Evolutionary conservation across 2,888 invertebrate species (phyloP), one percentile per base, ranked within the genome.

Genomic region (Trissolcus japonicus): DNA sequence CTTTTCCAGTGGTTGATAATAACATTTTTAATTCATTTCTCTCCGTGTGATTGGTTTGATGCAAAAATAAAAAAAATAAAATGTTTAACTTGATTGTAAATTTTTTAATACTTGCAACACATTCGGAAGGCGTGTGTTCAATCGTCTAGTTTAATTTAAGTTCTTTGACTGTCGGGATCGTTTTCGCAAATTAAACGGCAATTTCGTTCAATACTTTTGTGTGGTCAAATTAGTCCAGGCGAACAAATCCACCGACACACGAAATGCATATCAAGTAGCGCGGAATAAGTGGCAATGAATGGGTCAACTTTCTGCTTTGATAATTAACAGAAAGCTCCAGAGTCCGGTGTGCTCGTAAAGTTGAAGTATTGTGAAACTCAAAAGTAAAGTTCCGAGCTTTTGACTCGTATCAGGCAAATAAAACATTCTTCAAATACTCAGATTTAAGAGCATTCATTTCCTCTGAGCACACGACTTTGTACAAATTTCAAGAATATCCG

Each of bases 361-460:
- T 54, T 50, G 53, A 16, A 54, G 59, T 75, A 57, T 75, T 60
- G 56, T 13, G 60, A 65, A 69, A 69, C 65, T 76, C 63, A 54
- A 59, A 75, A 69, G 65, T 65, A 54, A 13, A 63, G 68, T 68
- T 65, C 35, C 51, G 41, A 69, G 60, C 65, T 69, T 69, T 53
- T 60, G 65, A 76, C 60, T 60, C 50, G 51, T 48, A 53, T 35
- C 43, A 69, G 46, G 55, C 65, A 76, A 76, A 76, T 76, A 48
- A 66, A 69, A 63, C 59, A 76, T 76, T 72, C 76, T 72, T 72
- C 54, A 63, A 76, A 76, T 67, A 63, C 71, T 71, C n/a, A 71
- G 61, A 72, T 76, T 76, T 66, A 48, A 67, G 29, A 35, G 57
- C 66, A 29, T 43, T 62, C 62, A 57, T 66, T 61, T 11, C 35